phyloP scores from a whole-genome alignment of 2,113 vertebrate species.

The Pluvialis apricaria region DNA sequence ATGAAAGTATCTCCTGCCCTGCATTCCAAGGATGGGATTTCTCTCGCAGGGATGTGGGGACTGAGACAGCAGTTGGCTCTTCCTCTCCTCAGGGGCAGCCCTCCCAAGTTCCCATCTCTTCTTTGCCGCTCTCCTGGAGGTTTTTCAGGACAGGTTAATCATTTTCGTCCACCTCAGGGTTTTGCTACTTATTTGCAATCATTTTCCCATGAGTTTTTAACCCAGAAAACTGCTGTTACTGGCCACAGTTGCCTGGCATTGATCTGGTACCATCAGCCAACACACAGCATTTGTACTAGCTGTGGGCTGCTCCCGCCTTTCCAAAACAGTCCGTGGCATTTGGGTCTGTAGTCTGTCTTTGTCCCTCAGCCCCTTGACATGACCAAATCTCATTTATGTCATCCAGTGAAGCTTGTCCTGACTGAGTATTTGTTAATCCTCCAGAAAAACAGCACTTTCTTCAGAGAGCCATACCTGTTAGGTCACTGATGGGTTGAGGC shows the following conservation, averaged over 20 bases:
- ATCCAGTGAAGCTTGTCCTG: background rate
- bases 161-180: background rate
- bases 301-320: background rate
- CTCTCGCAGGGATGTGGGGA: fast-evolving
- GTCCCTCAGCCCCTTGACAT: background rate
- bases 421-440: background rate
- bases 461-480: background rate
- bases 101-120: background rate
- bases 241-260: background rate
- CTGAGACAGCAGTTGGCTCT: background rate
- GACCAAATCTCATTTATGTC: background rate
- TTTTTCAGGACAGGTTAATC: background rate
- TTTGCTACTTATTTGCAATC: background rate
- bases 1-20: background rate
- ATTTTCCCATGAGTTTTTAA: background rate
- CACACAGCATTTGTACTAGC: background rate
- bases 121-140: background rate
- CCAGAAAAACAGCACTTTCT: background rate
- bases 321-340: background rate
- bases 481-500: background rate
- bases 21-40: background rate
- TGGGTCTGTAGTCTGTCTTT: background rate
- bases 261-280: background rate
- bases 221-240: background rate
- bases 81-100: background rate